phyloP scores from a whole-genome alignment of 2,113 vertebrate species.

The Nycticorax nycticorax region DNA sequence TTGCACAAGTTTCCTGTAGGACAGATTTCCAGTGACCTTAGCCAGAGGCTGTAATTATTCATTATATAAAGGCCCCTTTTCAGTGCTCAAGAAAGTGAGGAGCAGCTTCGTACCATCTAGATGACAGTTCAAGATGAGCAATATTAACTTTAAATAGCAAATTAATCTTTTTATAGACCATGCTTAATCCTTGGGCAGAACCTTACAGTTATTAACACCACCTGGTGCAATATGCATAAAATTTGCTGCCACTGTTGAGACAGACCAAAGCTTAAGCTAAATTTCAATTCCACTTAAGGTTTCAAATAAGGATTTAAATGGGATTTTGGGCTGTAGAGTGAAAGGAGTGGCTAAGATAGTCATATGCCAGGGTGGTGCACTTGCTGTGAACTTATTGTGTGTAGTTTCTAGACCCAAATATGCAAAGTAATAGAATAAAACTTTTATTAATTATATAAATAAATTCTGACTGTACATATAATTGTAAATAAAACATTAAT shows the following conservation, averaged over 20 bases:
- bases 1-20: conserved; percentile 10
- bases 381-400: neutral
- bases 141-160: conserved; percentile 55
- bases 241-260: neutral
- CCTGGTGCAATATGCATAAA: neutral
- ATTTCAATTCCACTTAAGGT: conserved; percentile 12
- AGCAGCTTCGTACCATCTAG: neutral
- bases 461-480: neutral
- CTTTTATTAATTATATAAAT: neutral
- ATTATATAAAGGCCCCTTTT: neutral
- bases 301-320: conserved; percentile 6
- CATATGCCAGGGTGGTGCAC: neutral
- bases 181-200: conserved; percentile 16
- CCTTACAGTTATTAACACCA: conserved; percentile 2
- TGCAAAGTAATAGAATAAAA: neutral
- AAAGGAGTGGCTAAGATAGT: neutral
- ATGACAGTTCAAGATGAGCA: conserved; percentile 27
- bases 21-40: neutral
- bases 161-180: conserved; percentile 40
- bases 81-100: neutral
- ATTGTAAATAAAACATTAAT: neutral
- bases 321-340: neutral
- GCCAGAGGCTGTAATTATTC: neutral
- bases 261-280: neutral
- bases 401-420: neutral